Base-by-base conservation (phyloP, 2,888 invertebrate genomes). In the Coleophora flavipennella region DNA sequence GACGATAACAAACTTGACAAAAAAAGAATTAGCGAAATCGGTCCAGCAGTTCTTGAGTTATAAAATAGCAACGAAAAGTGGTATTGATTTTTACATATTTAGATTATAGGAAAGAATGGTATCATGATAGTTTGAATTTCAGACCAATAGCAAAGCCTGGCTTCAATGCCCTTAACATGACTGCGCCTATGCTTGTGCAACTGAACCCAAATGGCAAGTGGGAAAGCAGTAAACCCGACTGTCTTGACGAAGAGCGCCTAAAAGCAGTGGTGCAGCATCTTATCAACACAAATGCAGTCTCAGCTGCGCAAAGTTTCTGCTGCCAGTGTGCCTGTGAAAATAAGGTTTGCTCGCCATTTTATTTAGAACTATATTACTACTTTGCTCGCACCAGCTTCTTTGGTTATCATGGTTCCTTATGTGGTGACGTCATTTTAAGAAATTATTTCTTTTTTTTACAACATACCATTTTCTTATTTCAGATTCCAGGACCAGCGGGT, bases 141-240 rank as follows among this genome's bases (percentile, higher is more conserved):
- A 76, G 77, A 2, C 76, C 76, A 2, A 31, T 70, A 20, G 57
- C 58, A 2, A 57, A 48, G 41, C 71, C 76, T 11, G 76, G 73
- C 1, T 72, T 70, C 41, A 70, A 71, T 32, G 58, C 70, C 1
- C 41, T 77, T 11, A 55, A 50, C 8, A 62, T 69, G 55, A 54
- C 75, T 11, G 67, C 67, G 1, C 69, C 59, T 38, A 53, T 70
- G 7, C 45, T 79, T 12, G 63, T 79, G 1, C 74, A 79, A 50
- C 64, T 79, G 62, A 83, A 81, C 42, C 70, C 78, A 3, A 55
- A 70, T 1, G 80, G 80, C 3, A 66, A 70, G 55, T 83, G 81
- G 81, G 69, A 76, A 41, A 73, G 55, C 37, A 48, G 41, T 2
- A 64, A 65, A 28, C 80, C 80, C 1, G 57, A 51, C 1, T 49